phyloP scores from a whole-genome alignment of 2,113 vertebrate species.

The Amphiprion ocellaris region DNA sequence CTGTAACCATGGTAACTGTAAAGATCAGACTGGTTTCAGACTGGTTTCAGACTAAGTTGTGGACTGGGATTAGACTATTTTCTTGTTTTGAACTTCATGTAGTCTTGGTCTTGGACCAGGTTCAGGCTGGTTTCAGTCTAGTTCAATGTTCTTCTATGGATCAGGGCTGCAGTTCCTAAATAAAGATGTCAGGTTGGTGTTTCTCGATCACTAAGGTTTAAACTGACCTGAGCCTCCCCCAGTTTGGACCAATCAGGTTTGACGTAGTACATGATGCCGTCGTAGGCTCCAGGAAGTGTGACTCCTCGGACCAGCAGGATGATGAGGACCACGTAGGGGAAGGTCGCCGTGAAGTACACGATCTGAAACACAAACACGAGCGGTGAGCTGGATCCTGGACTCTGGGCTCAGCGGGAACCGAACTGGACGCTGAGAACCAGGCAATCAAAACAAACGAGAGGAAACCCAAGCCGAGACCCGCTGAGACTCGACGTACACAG shows the following conservation, averaged over 20 bases:
- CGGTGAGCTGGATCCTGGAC: no score
- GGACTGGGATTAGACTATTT: no score
- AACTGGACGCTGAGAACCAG: not conserved
- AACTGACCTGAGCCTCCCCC: constrained; percentile 81
- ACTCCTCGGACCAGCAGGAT: constrained; percentile 86
- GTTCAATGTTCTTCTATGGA: no score
- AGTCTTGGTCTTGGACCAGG: no score
- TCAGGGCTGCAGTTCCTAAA: not conserved
- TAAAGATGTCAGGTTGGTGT: no score
- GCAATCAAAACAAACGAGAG: not conserved
- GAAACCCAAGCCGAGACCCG: constrained; percentile 33
- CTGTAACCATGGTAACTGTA: no score
- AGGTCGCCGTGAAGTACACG: constrained; percentile 87
- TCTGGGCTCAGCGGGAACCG: no score
- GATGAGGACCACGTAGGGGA: constrained; percentile 86
- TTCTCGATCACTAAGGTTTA: no score
- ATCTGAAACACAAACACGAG: constrained; percentile 74
- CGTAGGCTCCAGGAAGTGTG: constrained; percentile 83
- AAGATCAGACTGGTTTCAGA: no score
- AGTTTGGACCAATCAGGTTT: constrained; percentile 87
- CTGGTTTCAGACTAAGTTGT: no score
- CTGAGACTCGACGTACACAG: constrained; percentile 2
- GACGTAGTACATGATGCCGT: constrained; percentile 86
- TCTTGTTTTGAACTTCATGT: no score
- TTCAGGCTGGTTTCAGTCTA: no score